A percentile compares a stretch with the other conserved stretches of the same genome.
These are phyloP conservation scores for Contarinia nasturtii DNA, from an alignment of 1,140 invertebrate species.

Conservation along the genomic window DNA sequence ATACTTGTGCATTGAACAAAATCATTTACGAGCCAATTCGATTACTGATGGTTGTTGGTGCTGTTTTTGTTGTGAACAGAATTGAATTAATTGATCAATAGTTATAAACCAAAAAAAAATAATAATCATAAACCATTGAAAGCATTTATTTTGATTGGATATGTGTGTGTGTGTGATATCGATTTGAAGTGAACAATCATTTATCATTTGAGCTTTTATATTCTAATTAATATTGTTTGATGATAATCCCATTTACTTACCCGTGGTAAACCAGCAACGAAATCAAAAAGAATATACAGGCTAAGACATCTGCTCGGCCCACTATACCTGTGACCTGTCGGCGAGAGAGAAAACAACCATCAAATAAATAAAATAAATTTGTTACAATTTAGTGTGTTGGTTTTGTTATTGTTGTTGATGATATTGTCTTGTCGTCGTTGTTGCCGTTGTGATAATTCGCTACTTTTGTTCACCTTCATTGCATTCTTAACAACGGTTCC, in stretches of 20 bases:
- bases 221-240: no score
- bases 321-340: constrained; percentile 66
- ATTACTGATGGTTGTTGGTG: no score
- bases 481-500: no score
- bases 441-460: no score
- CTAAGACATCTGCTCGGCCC: constrained; percentile 65
- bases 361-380: background rate
- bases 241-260: constrained; percentile 32
- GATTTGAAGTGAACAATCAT: no score
- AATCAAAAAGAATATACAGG: constrained; percentile 63
- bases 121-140: background rate
- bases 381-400: background rate
- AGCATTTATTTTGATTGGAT: background rate
- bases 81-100: background rate
- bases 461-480: no score
- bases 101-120: background rate
- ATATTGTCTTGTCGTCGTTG: no score
- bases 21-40: no score
- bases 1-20: no score
- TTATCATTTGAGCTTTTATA: no score
- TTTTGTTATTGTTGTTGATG: no score
- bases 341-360: constrained; percentile 17
- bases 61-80: background rate
- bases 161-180: no score
- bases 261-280: constrained; percentile 63